Evolutionary conservation across 2,797 vertebrate genomes (phyloP), one percentile per base, ranked within the genome.

Genomic region (Clarias fuscus): DNA sequence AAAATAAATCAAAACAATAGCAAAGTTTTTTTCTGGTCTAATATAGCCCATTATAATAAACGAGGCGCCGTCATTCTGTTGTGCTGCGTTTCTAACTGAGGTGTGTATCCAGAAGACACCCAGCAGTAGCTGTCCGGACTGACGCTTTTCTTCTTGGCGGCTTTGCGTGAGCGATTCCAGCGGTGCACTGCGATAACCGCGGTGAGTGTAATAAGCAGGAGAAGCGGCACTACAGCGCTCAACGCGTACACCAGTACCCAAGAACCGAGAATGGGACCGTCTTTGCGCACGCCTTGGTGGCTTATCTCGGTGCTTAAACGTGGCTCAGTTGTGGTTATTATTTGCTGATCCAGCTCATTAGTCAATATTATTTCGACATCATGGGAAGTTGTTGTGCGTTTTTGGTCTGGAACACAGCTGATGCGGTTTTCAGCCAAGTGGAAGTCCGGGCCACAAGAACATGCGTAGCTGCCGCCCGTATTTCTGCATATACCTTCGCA

Each of bases 111-210:
- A 8, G 95, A 93, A 4, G 95, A 92, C 27, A 95, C 95, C 95
- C 95, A 96, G 80, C 95, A 96, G 86, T 96, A 96, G 17, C 94
- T 93, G 61, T 96, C 95, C 0, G 93, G 84, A 0, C 92, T 89
- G 2, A 81, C 22, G 0, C 76, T 93, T 90, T 89, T 88, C 79
- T 95, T 96, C 90, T 94, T 94, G 7, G 88, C 86, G 77, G 92
- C 90, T 64, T 91, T 94, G 85, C 91, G 92, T 15, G 92, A 73
- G 17, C 92, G 93, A n/a, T 73, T 91, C 88, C 91, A 93, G 67
- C 94, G 91, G 68, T 90, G 92, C 10, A 93, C 72, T 0, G 91
- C 92, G 14, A 95, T 89, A 7, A 91, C 90, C 4, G 92, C 73
- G 24, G 92, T 93, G 17, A 94, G 80, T 0, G 88, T 33, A 27